A percentile compares a stretch with the other conserved stretches of the same genome.
Conservation (phyloP, 53 echinoderm and acorn worm genomes). For the Astropecten irregularis region DNA sequence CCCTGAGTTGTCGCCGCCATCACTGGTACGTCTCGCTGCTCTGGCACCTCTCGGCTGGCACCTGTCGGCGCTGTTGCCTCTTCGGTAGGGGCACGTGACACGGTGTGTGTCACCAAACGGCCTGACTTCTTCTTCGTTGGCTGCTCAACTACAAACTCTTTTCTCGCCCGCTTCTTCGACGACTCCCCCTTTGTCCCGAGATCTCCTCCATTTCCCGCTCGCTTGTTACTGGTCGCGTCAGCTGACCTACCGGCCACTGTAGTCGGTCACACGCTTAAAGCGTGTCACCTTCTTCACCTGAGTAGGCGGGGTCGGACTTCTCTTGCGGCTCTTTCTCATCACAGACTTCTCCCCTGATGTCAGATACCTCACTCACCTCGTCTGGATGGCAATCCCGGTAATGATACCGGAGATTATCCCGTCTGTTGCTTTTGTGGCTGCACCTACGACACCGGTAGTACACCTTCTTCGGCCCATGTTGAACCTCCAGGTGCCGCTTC, state of each 20-base stretch:
- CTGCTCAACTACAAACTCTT: not conserved
- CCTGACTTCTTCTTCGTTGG: not conserved
- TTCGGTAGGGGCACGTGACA: not conserved
- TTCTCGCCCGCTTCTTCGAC: not conserved
- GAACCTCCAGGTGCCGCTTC: not conserved
- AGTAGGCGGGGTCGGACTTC: not conserved
- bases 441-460: not conserved
- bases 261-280: no score
- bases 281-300: not conserved
- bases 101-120: not conserved
- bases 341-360: not conserved
- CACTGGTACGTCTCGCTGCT: not conserved
- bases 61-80: not conserved
- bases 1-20: not conserved
- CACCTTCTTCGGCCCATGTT: not conserved
- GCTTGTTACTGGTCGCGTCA: no score
- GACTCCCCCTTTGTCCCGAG: not conserved
- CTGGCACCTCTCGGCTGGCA: not conserved
- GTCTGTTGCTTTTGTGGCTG: no score
- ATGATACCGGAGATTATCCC: no score
- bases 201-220: not conserved
- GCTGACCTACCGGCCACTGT: no score
- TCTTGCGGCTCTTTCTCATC: not conserved
- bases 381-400: no score
- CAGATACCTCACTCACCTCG: not conserved